Base-by-base conservation (phyloP, 2,113 vertebrate genomes). In the Nothocercus julius region DNA sequence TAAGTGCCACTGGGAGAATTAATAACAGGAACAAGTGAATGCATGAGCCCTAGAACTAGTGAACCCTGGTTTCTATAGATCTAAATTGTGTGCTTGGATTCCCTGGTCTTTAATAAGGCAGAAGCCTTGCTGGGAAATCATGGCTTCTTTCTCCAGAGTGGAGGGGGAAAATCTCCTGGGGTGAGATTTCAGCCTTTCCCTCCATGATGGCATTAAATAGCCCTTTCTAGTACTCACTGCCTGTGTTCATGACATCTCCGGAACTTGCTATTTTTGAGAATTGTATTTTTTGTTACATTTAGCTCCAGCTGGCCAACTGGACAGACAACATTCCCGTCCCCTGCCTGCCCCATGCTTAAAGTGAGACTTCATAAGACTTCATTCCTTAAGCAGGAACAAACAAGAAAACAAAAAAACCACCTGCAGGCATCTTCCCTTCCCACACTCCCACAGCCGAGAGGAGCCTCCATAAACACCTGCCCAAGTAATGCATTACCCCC, bases 1-100 rank as follows among this genome's bases (percentile, higher is more conserved):
- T 82, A 82, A 92, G 44, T 90, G 89, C 94, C 84, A 94, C 69
- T 82, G 89, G 91, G 69, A 85, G 90, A 94, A 94, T 92, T 92
- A 93, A 93, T 94, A 94, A 92, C 51, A 89, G 77, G 47, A 92
- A 93, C 51, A 95, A 95, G 83, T 42, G 80, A 90, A 80, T 6
- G 27, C 75, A 53, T 51, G 74, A 85, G 49, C 44, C 69, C 40
- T 62, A 42, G 59, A 91, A 87, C 40, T 21, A 80, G 21, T 44
- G 79, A 91, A 69, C 53, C 32, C 44, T 69, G 3, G 4, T 2
- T 89, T 93, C 72, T 70, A 78, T 75, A 78, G 66, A 93, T 93
- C 85, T 94, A 92, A 88, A 92, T 81, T 59, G 64, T 32, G 73
- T 75, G 40, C 56, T 90, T 92, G 64, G 61, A 88, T 75, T 89